A percentile compares a stretch with the other conserved stretches of the same genome.
These are phyloP conservation scores for Drosophila triauraria DNA, from an alignment of 1,140 invertebrate species.

Conservation along the genomic window DNA sequence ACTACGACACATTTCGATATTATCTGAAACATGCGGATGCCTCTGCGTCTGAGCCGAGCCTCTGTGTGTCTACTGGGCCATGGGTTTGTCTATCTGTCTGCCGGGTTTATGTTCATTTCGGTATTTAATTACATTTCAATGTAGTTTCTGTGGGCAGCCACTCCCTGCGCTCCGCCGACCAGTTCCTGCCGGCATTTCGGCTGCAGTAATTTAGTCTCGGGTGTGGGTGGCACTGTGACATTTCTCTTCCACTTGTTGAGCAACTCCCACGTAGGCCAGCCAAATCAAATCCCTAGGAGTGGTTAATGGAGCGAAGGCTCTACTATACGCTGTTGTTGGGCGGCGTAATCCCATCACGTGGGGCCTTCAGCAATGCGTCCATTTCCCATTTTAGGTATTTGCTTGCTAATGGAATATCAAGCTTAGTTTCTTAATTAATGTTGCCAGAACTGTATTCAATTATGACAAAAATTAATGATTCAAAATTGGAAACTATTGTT, in stretches of 20 bases:
- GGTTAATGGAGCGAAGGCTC: constrained; percentile 27
- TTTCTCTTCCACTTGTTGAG: constrained; percentile 61
- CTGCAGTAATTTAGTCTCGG: constrained; percentile 61
- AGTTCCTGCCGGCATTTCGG: constrained; percentile 18
- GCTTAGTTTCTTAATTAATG: not conserved
- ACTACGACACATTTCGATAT: constrained; percentile 77
- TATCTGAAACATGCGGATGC: constrained; percentile 54
- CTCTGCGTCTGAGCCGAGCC: not conserved
- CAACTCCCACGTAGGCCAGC: constrained; percentile 24
- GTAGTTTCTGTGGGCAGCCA: constrained; percentile 59
- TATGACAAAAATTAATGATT: not conserved
- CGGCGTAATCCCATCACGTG: not conserved
- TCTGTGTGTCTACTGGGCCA: not conserved
- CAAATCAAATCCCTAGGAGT: constrained; percentile 18
- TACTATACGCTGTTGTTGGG: not conserved
- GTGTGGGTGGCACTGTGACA: constrained; percentile 15
- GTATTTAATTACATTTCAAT: constrained; percentile 83
- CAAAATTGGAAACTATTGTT: not conserved
- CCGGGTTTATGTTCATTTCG: constrained; percentile 63
- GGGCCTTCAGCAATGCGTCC: not conserved
- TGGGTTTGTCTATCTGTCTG: constrained; percentile 43
- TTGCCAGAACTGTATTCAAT: not conserved
- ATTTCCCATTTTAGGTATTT: not conserved
- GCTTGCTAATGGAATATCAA: not conserved
- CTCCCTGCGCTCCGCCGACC: not conserved